Evolutionary conservation across 2,797 vertebrate species (phyloP), one percentile per base, ranked within the genome.

Genomic region (Oreonectes daqikongensis): DNA sequence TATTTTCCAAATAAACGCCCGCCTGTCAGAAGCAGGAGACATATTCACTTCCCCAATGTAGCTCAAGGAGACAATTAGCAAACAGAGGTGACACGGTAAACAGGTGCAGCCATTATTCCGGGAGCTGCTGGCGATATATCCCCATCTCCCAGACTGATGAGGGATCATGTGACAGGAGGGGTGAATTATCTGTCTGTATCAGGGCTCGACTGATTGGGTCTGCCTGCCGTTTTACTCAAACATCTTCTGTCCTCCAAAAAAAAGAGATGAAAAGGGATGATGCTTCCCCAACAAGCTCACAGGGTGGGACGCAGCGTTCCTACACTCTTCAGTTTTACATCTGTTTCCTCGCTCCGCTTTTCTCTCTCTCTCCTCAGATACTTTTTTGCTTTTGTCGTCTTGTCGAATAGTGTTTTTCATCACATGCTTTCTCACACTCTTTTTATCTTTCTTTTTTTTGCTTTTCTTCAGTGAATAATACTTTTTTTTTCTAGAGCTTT

Each of bases 41-140:
- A 93, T 94, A 93, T 94, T 96, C 95, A 95, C 93, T 94, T 95
- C 94, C 88, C 86, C 94, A 94, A 95, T 90, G 95, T 93, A 95
- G 95, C 95, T 96, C 94, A 95, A 96, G 95, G 94, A 98, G 96
- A 97, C 96, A 97, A 96, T 98, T 96, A 96, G 94, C 95, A 95
- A 95, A 95, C 95, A 96, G 95, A 96, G 96, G 96, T 97, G 97
- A 98, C 96, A 95, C 92, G 92, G 93, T 95, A 96, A 97, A 97
- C 97, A 98, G 97, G 97, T 98, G 96, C 94, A 93, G 94, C 95
- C 95, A 97, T 98, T 97, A 96, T 95, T 96, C 94, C 93, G 92
- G 94, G 94, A 95, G 95, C 95, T 94, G 94, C 93, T 96, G 95
- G 94, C 95, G 95, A 94, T 95, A 95, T 94, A 96, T 96, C 96